These are phyloP conservation scores for Oceanites oceanicus DNA, from an alignment of 2,113 vertebrate species.

Conservation along the genomic window DNA sequence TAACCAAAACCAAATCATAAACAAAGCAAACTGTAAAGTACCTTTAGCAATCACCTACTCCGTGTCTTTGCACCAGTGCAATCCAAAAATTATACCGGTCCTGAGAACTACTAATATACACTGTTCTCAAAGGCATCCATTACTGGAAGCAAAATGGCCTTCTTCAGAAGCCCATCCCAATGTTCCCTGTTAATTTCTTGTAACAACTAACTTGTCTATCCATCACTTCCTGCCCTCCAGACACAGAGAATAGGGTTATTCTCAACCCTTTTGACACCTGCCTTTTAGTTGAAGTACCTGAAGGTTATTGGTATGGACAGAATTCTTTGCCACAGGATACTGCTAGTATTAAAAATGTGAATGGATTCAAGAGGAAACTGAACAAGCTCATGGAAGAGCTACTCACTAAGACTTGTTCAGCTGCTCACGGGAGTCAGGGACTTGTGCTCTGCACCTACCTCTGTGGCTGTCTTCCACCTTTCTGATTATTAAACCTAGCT, in stretches of 20 bases:
- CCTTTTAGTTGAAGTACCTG: neutral
- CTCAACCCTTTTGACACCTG: neutral
- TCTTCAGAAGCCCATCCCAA: neutral
- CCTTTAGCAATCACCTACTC: neutral
- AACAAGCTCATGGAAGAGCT: neutral
- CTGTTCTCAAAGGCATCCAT: neutral
- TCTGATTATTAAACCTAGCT: too few relatives aligned
- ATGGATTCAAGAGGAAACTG: neutral
- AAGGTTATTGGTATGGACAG: neutral
- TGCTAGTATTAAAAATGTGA: neutral
- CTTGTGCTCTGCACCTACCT: neutral
- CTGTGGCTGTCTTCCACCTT: neutral
- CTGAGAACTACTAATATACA: neutral
- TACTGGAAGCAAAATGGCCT: neutral
- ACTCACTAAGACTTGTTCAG: neutral
- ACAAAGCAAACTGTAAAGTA: neutral
- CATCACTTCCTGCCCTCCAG: neutral
- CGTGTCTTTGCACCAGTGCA: neutral
- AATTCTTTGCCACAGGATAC: neutral
- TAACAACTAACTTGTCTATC: neutral
- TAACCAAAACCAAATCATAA: neutral
- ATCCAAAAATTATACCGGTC: neutral
- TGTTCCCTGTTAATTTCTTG: neutral
- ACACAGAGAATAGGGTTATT: neutral
- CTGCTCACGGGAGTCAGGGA: neutral